Conservation (phyloP, 2,113 vertebrate genomes). For the Tupaia chinensis region DNA sequence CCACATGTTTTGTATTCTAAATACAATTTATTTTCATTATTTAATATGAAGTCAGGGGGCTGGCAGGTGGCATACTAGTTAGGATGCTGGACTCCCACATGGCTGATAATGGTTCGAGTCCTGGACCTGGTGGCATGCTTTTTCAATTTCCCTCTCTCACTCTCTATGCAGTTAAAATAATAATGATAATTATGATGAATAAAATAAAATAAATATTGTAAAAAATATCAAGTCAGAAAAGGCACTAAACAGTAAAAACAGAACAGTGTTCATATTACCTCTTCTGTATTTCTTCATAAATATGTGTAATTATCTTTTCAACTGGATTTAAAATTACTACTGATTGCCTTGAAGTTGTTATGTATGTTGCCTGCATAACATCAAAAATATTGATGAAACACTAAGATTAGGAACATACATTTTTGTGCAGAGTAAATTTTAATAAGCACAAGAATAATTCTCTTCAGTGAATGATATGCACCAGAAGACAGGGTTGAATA, state of each 20-base stretch:
- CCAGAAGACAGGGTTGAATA: background rate
- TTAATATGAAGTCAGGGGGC: background rate
- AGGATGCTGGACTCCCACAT: too few relatives aligned
- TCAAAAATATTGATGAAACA: background rate
- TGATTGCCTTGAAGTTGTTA: background rate
- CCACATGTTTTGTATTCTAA: slow-evolving; percentile 73
- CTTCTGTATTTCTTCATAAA: background rate
- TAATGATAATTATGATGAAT: too few relatives aligned
- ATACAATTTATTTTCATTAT: slow-evolving; percentile 62
- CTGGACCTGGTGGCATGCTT: too few relatives aligned
- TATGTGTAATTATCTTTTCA: background rate
- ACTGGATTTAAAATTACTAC: background rate
- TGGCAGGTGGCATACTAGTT: too few relatives aligned
- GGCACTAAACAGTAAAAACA: background rate
- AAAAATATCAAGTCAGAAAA: background rate
- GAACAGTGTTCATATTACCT: background rate
- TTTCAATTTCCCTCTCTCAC: too few relatives aligned
- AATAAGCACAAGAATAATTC: background rate
- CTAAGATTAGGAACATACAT: background rate
- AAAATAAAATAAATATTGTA: too few relatives aligned
- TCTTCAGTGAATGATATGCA: background rate
- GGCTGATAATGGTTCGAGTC: too few relatives aligned
- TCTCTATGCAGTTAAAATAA: too few relatives aligned
- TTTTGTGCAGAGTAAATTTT: slow-evolving; percentile 6
- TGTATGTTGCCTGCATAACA: background rate